Percentiles rank a stretch among this genome's conserved stretches.
Evolutionary conservation across 2,113 vertebrate genomes (phyloP).

Genomic region (Vidua macroura): DNA sequence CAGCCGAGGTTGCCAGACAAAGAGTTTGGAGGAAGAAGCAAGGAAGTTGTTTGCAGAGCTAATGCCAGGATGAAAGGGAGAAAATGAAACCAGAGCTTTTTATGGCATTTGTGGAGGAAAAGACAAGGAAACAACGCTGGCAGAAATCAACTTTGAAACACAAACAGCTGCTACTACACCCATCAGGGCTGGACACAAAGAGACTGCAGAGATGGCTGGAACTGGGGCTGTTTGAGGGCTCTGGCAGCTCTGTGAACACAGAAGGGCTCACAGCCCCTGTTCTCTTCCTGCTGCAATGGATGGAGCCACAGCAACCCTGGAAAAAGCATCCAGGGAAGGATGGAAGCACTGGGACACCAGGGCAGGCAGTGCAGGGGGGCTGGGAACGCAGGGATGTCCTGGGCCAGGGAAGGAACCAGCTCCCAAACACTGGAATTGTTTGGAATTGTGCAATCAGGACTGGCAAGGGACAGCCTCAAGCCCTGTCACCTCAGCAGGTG

Average conservation of each 20-base stretch:
- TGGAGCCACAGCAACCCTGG: neutral
- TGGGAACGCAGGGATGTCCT: neutral
- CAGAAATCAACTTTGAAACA: neutral
- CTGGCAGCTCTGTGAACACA: neutral
- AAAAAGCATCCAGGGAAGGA: neutral
- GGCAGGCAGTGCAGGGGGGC: neutral
- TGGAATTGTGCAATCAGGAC: neutral
- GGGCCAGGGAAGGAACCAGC: neutral
- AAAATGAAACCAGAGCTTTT: conserved; percentile 36
- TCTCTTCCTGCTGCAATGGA: neutral
- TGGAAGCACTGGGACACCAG: neutral
- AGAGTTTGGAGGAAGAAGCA: neutral
- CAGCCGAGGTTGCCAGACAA: neutral
- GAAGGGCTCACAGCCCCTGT: neutral
- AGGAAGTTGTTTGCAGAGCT: conserved; percentile 34
- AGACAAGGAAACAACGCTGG: neutral
- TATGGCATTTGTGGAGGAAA: neutral
- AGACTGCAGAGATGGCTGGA: neutral
- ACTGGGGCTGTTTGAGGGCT: neutral
- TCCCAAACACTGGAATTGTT: neutral
- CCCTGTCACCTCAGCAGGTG: neutral
- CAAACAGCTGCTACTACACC: neutral
- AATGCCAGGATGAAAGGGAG: conserved; percentile 28
- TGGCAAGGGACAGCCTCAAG: neutral
- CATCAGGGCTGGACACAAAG: neutral